Conservation (phyloP, 1,140 invertebrate species). For the Danaus plexippus region DNA sequence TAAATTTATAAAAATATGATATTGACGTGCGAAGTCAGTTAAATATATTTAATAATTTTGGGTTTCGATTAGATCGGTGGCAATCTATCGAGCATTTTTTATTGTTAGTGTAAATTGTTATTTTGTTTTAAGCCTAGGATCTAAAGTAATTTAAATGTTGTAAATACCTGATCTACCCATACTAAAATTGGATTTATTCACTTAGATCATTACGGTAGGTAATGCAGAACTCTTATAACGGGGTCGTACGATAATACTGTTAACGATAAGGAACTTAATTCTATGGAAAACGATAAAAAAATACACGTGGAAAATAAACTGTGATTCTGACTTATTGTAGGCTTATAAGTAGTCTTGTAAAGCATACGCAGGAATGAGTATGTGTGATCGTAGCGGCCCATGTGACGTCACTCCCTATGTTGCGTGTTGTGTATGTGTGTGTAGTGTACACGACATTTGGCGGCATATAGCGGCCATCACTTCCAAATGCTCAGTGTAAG, state of each 20-base stretch:
- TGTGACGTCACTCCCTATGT: neutral
- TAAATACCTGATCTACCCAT: constrained; percentile 61
- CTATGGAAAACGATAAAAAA: constrained; percentile 44
- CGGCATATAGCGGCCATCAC: too few species aligned
- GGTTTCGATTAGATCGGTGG: constrained; percentile 55
- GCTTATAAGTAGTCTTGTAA: constrained; percentile 57
- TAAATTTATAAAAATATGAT: constrained; percentile 63
- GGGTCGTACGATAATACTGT: constrained; percentile 54
- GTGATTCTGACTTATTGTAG: constrained; percentile 69
- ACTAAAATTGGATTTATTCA: constrained; percentile 58
- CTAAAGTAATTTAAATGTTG: constrained; percentile 66
- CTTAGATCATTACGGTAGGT: constrained; percentile 58
- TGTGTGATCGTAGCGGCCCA: constrained; percentile 28
- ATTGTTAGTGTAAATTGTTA: constrained; percentile 71
- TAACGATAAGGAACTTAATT: constrained; percentile 34
- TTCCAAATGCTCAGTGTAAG: too few species aligned
- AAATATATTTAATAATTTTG: constrained; percentile 57
- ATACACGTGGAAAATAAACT: constrained; percentile 68
- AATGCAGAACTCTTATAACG: constrained; percentile 53
- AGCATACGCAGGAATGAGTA: constrained; percentile 34
- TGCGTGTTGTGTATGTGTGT: neutral
- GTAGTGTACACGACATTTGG: too few species aligned
- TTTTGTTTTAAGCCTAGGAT: constrained; percentile 68
- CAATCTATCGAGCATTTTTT: constrained; percentile 68
- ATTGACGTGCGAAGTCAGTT: constrained; percentile 49